Evolutionary conservation across 2,888 invertebrate species (phyloP).

Genomic region (Isoperla grammatica): DNA sequence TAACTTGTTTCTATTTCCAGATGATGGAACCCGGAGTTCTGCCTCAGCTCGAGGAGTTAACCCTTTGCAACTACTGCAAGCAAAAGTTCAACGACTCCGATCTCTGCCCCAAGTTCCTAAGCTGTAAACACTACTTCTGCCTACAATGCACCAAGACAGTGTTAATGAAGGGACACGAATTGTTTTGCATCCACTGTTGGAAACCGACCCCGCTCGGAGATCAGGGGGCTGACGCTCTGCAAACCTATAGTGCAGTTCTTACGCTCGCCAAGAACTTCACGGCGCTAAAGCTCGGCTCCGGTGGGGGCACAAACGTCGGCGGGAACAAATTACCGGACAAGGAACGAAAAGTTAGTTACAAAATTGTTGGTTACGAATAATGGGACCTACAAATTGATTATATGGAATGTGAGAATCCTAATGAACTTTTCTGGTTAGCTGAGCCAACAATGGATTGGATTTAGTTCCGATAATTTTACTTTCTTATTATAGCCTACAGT

Average conservation of each 20-base stretch:
- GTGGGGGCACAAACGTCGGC: constrained; percentile 36
- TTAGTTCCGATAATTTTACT: no score
- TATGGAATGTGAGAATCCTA: no score
- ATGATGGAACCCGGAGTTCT: constrained; percentile 45
- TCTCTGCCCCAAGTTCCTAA: constrained; percentile 64
- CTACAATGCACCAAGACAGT: constrained; percentile 65
- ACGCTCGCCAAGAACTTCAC: constrained; percentile 60
- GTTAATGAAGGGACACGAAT: constrained; percentile 53
- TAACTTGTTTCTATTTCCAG: constrained; percentile 29
- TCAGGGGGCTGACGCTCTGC: constrained; percentile 60
- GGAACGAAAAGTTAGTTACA: constrained; percentile 29
- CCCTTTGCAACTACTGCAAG: constrained; percentile 69
- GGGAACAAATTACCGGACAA: constrained; percentile 40
- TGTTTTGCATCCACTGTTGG: constrained; percentile 63
- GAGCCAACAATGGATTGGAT: no score
- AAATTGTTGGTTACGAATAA: no score
- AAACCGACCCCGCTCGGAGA: constrained; percentile 64
- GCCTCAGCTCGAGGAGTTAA: constrained; percentile 67
- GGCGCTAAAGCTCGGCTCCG: constrained; percentile 50
- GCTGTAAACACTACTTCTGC: constrained; percentile 73
- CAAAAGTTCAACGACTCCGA: constrained; percentile 67
- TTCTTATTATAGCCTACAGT: no score
- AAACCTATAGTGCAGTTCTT: constrained; percentile 62
- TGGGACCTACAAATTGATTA: neutral
- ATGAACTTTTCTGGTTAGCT: no score